Base-by-base conservation (phyloP, 2,888 invertebrate genomes). In the Rhodophaea formosa region DNA sequence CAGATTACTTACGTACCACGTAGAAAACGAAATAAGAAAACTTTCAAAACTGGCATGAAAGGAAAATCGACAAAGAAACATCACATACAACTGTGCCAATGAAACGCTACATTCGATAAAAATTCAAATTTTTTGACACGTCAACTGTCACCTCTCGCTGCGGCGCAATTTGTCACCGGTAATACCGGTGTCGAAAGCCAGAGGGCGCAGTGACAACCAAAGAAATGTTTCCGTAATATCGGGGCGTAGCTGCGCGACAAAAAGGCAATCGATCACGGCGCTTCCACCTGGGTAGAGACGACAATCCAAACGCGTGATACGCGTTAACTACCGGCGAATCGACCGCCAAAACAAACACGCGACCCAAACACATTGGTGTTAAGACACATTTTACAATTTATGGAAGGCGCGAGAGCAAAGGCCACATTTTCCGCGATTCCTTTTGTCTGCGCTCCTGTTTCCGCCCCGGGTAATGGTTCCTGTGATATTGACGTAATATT, bases 201-300 rank as follows among this genome's bases (percentile, higher is more conserved):
- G 71, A 79, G 77, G 75, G 74, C 73, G 75, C 68, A 68, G 75
- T 74, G 79, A 78, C 79, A 77, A 71, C 67, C 67, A 70, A 84
- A 84, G 84, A 84, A 85, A 84, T 82, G 78, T 80, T 77, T 70
- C 71, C 71, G 72, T 72, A 79, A 80, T 81, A 80, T 79, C 71
- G 71, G 70, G 67, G 71, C 69, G 71, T 64, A 69, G 71, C 69
- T 69, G 67, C 69, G 80, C 76, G 81, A 82, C 86, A 84, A 85
- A 82, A 80, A 82, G 79, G 80, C 86, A 86, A 87, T 88, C 86
- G 85, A 88, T 87, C 88, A 86, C 77, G 70, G 55, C 52, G 66
- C 71, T 79, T 80, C 80, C 82, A 86, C 85, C 85, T 86, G 84
- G 77, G 76, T 74, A 77, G 77, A 79, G 75, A 72, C 73, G 77